Base-by-base conservation (phyloP, 64 coral and sea anemone species). In the Platygyra sinensis region DNA sequence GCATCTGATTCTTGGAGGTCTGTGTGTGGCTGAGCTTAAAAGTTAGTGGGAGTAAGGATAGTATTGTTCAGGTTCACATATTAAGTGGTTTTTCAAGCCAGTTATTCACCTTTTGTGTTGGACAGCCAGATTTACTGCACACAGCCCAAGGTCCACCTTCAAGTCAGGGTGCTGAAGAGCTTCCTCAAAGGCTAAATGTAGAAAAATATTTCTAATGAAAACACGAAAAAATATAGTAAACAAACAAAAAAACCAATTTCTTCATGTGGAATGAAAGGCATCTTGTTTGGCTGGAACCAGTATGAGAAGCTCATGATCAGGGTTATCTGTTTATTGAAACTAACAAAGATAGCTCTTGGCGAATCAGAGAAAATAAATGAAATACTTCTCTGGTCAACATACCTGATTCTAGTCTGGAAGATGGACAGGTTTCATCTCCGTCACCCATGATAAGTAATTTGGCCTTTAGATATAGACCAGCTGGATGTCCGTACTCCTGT, bases 401-500 rank as follows among this genome's bases (percentile, higher is more conserved):
- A 99, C 97, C 97, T 84, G 94, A 92, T 7, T 93, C 82, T 19
- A 99, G 22, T 57, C 90, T 82, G 11, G 87, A 83, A 78, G 74
- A 18, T 60, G 94, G 55, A 86, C 86, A 91, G 9, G 89, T 80
- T 31, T 87, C 60, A 19, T 65, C 59, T 83, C 81, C 81, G 71
- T 85, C 71, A 72, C 88, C 91, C 73, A 90, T 72, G 30, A 95
- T 52, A 46, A 99, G 67, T 30, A 99, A 27, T 72, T 99, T 94
- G 5, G 93, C 89, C 87, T 99, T 99, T 8, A 99, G 79, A 59
- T 99, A 99, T 19, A 95, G 85, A 52, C 96, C 96, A 80, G 96
- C 94, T 50, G 96, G 96, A 55, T 99, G 96, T 2, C 88, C 80
- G 42, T 89, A 67, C 28, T 95, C 96, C 96, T 99, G 33, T 28